Evolutionary conservation across 1,140 invertebrate species (phyloP).

Genomic region (Drosophila asahinai): DNA sequence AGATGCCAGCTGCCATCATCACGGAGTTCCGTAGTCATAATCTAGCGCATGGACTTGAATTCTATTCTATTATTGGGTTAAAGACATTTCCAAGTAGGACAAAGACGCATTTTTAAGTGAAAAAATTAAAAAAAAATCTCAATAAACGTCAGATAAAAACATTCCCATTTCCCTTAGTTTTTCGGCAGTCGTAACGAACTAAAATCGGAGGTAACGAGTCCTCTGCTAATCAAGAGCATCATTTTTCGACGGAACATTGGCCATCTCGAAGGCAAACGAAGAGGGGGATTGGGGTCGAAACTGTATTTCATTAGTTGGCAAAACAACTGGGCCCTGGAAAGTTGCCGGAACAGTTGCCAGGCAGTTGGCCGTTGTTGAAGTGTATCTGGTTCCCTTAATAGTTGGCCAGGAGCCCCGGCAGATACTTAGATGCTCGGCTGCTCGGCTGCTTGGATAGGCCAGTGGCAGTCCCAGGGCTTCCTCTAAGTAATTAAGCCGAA

Average conservation of each 20-base stretch:
- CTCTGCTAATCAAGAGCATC: background rate
- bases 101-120: too few relatives aligned
- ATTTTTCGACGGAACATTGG: background rate
- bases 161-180: too few relatives aligned
- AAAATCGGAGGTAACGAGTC: too few relatives aligned
- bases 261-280: background rate
- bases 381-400: conserved; percentile 45
- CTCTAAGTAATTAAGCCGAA: conserved; percentile 65
- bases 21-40: too few relatives aligned
- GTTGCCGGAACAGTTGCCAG: conserved; percentile 17
- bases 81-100: background rate
- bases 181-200: too few relatives aligned
- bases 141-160: too few relatives aligned
- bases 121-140: too few relatives aligned
- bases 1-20: too few relatives aligned
- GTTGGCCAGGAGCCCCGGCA: conserved; percentile 23
- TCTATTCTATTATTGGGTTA: background rate
- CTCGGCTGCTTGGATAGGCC: background rate
- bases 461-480: conserved; percentile 10
- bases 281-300: background rate
- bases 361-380: conserved; percentile 10
- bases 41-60: background rate
- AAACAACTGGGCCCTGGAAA: conserved; percentile 6
- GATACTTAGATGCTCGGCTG: conserved; percentile 29
- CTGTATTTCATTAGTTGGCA: conserved; percentile 21